Evolutionary conservation across 2,113 vertebrate genomes (phyloP).

Genomic region (Alethe diademata): DNA sequence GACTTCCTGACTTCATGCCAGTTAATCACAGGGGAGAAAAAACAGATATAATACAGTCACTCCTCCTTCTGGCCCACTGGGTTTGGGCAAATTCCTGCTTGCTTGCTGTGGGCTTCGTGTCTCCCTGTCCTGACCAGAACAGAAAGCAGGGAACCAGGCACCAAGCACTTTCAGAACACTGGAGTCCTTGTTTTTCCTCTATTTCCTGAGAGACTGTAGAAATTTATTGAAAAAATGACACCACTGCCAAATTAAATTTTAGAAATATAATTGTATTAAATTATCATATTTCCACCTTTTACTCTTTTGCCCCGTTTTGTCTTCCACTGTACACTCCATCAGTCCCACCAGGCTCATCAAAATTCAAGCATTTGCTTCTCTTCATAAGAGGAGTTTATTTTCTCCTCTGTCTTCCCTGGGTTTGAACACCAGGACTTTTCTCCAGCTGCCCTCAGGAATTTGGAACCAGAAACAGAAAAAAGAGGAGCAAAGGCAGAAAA

Average conservation of each 20-base stretch:
- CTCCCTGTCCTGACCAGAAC: not conserved
- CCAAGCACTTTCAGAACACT: not conserved
- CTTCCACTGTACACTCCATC: not conserved
- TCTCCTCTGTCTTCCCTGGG: not conserved
- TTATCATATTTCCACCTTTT: not conserved
- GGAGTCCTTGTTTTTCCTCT: not conserved
- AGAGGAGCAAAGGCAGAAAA: not conserved
- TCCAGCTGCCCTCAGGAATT: not conserved
- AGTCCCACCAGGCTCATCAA: not conserved
- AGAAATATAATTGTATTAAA: not conserved
- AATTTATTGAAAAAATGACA: not conserved
- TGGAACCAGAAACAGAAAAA: not conserved
- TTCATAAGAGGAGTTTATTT: not conserved
- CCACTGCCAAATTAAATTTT: not conserved
- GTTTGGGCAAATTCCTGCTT: not conserved
- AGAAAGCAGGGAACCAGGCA: not conserved
- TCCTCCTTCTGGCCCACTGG: not conserved
- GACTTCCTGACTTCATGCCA: not conserved
- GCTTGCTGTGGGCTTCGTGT: not conserved
- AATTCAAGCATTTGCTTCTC: not conserved
- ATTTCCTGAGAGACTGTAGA: not conserved
- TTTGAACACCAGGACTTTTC: not conserved
- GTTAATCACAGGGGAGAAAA: not conserved
- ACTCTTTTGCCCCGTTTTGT: not conserved
- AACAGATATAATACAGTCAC: fast-evolving